phyloP scores from a whole-genome alignment of 2,888 invertebrate genomes.

The Flabesymbios commensalis region DNA sequence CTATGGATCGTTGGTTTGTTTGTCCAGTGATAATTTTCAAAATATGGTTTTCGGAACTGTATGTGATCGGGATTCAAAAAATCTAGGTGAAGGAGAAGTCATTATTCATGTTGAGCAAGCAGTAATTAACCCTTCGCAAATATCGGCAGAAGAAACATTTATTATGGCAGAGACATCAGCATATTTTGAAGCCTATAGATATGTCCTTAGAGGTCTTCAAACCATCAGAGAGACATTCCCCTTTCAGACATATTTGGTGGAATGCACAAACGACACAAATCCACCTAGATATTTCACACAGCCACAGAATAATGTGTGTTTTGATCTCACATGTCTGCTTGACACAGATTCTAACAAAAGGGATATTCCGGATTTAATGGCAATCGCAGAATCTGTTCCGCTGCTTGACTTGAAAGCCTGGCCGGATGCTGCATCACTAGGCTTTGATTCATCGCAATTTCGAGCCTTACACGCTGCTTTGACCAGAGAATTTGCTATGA shows the following conservation, averaged over 20 bases:
- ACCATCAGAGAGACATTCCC: slow-evolving; percentile 67
- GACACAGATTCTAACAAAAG: neutral
- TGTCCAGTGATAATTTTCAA: slow-evolving; percentile 73
- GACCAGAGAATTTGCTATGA: slow-evolving; percentile 38
- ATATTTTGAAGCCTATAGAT: slow-evolving; percentile 79
- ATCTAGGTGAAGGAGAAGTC: slow-evolving; percentile 46
- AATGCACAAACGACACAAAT: slow-evolving; percentile 53
- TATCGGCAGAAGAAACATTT: no score
- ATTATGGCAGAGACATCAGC: slow-evolving; percentile 75
- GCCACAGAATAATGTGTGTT: slow-evolving; percentile 1
- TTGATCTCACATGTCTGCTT: slow-evolving; percentile 1
- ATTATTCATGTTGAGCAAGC: neutral
- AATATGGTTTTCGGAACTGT: slow-evolving; percentile 73
- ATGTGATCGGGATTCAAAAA: slow-evolving; percentile 47
- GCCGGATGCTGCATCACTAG: slow-evolving; percentile 35
- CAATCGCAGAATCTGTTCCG: neutral
- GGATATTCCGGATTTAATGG: no score
- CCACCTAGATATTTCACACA: slow-evolving; percentile 11
- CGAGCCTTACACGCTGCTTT: slow-evolving; percentile 40
- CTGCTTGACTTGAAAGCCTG: slow-evolving; percentile 25
- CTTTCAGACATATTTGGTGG: slow-evolving; percentile 72
- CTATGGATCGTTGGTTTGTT: slow-evolving; percentile 74
- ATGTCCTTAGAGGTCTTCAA: slow-evolving; percentile 72
- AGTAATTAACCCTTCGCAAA: slow-evolving; percentile 16
- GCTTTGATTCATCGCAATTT: slow-evolving; percentile 41